These are phyloP conservation scores for Etheostoma perlongum DNA, from an alignment of 2,797 vertebrate genomes.

Conservation along the genomic window DNA sequence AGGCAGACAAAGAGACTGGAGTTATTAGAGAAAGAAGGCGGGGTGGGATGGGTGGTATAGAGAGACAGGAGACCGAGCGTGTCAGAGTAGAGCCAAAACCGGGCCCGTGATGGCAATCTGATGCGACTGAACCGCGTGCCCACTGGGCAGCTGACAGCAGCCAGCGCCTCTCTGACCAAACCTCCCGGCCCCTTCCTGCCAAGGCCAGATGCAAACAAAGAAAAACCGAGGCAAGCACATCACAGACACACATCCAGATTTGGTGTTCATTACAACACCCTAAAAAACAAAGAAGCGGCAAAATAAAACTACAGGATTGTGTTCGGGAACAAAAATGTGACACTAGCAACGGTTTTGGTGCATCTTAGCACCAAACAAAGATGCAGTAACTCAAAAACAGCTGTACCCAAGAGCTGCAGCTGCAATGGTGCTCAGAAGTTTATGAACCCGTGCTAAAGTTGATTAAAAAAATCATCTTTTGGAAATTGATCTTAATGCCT, in stretches of 20 bases:
- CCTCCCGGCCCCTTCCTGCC: conserved; percentile 78
- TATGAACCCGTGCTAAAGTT: too few relatives aligned
- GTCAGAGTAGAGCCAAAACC: conserved; percentile 62
- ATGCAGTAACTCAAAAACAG: conserved; percentile 5
- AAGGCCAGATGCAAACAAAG: conserved; percentile 77
- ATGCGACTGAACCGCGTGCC: conserved; percentile 81
- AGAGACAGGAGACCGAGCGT: conserved; percentile 46
- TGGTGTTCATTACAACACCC: conserved; percentile 50
- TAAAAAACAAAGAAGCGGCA: conserved; percentile 25
- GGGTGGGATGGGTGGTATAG: conserved; percentile 40
- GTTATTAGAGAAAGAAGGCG: conserved; percentile 50
- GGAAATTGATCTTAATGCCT: too few relatives aligned
- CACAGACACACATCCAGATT: conserved; percentile 65
- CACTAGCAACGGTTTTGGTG: conserved; percentile 19
- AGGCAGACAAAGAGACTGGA: conserved; percentile 64
- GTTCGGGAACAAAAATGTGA: conserved; percentile 12
- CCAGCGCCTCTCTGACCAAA: conserved; percentile 74
- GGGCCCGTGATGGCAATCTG: conserved; percentile 77
- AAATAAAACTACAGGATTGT: conserved; percentile 31
- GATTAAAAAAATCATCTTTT: too few relatives aligned
- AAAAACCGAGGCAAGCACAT: conserved; percentile 52
- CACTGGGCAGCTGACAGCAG: conserved; percentile 82
- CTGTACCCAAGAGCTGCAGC: neutral
- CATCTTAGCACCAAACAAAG: conserved; percentile 1
- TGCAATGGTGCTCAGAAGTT: too few relatives aligned